Evolutionary conservation across 30 jellyfish, hydroid and myxozoan species (phyloP), one percentile per base, ranked within the genome.

Genomic region (Clytia hemisphaerica): DNA sequence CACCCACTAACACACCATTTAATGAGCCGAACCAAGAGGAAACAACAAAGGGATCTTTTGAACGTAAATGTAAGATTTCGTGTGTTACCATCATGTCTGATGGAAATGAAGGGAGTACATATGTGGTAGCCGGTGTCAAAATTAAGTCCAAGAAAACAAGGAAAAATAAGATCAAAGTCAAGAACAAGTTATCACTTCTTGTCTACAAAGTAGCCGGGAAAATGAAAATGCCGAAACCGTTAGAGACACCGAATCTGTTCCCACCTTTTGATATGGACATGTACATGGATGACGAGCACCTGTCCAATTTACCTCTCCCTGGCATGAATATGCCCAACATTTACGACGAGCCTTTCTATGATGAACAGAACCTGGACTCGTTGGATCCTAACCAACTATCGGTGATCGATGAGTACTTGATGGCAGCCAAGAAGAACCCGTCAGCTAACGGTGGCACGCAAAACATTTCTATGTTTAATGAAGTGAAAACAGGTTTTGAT

Each of bases 381-480:
- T 58, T 53, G 24, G 93, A 76, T 31, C 46, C 85, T 0, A 78
- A 71, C 24, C 93, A 67, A 36, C 55, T 71, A 21, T 84, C 95
- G 6, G 92, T 84, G 28, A 84, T 84, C 16, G 92, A 84, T 45
- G 95, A 84, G 45, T 84, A 84, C 75, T 38, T 84, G 72, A 63
- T 78, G 49, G 95, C 91, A 4, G 67, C 83, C 16, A 51, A 73
- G 76, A 81, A 84, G 74, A 40, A 51, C 4, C 72, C 75, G 25
- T 45, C 67, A 26, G 50, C 45, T 2, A 38, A 51, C 2, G 80
- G 58, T 0, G 73, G 74, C 4, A 73, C 76, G 21, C 83, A 58
- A 31, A 40, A 63, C 22, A 45, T 61, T 21, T 61, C 50, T 45
- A 76, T 51, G 26, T 37, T 47, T 19, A 37, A 34, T 18, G 72